Evolutionary conservation across 2,797 vertebrate species (phyloP).

Genomic region (Epinephelus awoara): DNA sequence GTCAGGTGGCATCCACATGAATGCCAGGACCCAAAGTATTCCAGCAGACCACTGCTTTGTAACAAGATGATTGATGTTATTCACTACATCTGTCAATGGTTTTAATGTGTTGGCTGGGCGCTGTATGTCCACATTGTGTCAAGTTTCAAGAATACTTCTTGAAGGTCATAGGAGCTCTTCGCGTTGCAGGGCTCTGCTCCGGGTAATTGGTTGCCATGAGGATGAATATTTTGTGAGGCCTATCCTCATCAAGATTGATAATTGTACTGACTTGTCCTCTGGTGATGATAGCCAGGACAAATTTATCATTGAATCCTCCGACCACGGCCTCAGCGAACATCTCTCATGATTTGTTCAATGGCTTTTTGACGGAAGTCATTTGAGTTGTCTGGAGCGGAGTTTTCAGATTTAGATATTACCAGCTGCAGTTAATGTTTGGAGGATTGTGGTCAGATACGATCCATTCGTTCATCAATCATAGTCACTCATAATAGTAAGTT

Average conservation of each 20-base stretch:
- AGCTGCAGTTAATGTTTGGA: constrained; percentile 32
- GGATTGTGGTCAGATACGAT: constrained; percentile 28
- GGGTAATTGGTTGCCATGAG: constrained; percentile 67
- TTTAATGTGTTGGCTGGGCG: too few relatives aligned
- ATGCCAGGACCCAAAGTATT: too few relatives aligned
- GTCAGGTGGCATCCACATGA: too few relatives aligned
- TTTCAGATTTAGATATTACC: constrained; percentile 33
- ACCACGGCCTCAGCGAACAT: constrained; percentile 20
- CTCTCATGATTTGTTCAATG: constrained; percentile 59
- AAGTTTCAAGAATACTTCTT: constrained; percentile 21
- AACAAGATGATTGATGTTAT: too few relatives aligned
- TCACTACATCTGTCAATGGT: too few relatives aligned
- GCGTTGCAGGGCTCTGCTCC: constrained; percentile 43
- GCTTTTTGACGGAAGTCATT: constrained; percentile 41
- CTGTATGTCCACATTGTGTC: not conserved
- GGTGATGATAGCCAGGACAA: constrained; percentile 41
- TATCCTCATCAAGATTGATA: constrained; percentile 72
- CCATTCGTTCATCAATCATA: constrained; percentile 16
- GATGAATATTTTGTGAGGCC: constrained; percentile 63
- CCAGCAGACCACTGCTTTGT: too few relatives aligned
- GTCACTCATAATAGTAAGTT: constrained; percentile 7
- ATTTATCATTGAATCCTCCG: constrained; percentile 42
- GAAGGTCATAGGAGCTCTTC: constrained; percentile 50
- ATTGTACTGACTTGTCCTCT: constrained; percentile 65
- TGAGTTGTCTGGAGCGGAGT: constrained; percentile 14